phyloP scores from a whole-genome alignment of 2,113 vertebrate species.

The Laticauda colubrina region DNA sequence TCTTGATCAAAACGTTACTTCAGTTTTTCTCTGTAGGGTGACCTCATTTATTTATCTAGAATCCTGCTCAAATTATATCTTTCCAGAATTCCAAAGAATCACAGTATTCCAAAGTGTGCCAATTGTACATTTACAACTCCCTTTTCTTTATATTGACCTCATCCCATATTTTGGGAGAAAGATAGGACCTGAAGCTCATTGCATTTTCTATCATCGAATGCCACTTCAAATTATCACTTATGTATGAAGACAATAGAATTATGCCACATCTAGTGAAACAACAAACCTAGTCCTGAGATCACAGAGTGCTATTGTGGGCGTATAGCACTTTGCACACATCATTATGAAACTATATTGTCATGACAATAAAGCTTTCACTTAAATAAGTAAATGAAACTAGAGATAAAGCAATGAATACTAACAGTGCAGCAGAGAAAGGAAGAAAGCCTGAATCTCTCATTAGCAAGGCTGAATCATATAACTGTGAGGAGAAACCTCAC shows the following conservation, averaged over 20 bases:
- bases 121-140: not conserved
- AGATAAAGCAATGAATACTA: not conserved
- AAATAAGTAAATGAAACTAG: not conserved
- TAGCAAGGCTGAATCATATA: not conserved
- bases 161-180: not conserved
- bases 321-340: not conserved
- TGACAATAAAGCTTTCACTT: not conserved
- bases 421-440: not conserved
- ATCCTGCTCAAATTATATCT: not conserved
- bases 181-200: not conserved
- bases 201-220: not conserved
- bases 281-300: not conserved
- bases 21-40: not conserved
- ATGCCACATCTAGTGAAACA: not conserved
- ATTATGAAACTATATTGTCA: not conserved
- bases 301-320: not conserved
- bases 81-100: not conserved
- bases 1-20: not conserved
- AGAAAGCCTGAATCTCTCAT: too few relatives aligned
- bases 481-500: constrained; percentile 10
- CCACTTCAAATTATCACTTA: not conserved
- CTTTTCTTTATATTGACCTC: not conserved
- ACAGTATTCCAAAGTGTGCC: not conserved
- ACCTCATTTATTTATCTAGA: not conserved
- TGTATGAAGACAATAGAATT: not conserved